A percentile compares a stretch with the other conserved stretches of the same genome.
Conservation (phyloP, 2,888 invertebrate species). For the Nephrotoma guestfalica region DNA sequence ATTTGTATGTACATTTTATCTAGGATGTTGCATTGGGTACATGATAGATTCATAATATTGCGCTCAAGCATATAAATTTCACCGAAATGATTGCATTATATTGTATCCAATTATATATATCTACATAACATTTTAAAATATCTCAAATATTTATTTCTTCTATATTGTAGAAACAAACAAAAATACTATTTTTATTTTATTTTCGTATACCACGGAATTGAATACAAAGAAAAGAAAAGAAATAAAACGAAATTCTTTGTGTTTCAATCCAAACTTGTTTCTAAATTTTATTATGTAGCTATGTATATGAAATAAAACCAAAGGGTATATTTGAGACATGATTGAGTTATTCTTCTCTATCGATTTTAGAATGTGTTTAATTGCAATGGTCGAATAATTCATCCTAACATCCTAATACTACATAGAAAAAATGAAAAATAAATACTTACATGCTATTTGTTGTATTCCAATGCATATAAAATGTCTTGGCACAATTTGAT, state of each 20-base stretch:
- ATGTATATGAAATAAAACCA: background rate
- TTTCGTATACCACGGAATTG: background rate
- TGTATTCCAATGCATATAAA: constrained; percentile 83
- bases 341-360: background rate
- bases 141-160: too few species aligned
- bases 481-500: constrained; percentile 63
- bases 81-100: too few species aligned
- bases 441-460: constrained; percentile 58
- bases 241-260: background rate
- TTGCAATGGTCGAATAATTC: background rate
- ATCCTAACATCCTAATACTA: background rate
- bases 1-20: too few species aligned
- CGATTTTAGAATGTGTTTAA: background rate
- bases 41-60: too few species aligned
- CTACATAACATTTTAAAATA: too few species aligned
- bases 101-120: too few species aligned
- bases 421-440: constrained; percentile 26
- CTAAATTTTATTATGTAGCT: background rate
- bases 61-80: too few species aligned
- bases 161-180: too few species aligned
- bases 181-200: too few species aligned
- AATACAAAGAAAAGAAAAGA: background rate
- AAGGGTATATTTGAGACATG: background rate
- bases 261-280: background rate
- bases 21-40: too few species aligned